These are phyloP conservation scores for Manduca sexta DNA, from an alignment of 1,140 invertebrate genomes.

Conservation along the genomic window DNA sequence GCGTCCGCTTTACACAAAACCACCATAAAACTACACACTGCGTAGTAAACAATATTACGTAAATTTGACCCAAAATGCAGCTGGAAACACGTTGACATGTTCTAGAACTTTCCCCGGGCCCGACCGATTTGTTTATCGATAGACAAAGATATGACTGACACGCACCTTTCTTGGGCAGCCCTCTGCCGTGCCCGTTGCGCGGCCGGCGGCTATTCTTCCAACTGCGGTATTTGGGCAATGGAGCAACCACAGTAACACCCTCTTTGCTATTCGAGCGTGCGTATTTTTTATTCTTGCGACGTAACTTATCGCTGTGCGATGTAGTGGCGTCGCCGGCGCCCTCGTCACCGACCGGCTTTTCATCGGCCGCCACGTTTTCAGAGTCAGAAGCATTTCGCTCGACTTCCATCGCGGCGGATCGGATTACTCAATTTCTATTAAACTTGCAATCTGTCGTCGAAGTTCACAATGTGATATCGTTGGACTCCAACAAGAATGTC, in stretches of 20 bases:
- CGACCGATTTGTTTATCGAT: conserved; percentile 8
- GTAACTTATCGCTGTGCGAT: conserved; percentile 44
- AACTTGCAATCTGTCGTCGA: not conserved
- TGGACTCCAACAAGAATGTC: conserved; percentile 9
- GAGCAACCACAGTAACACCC: conserved; percentile 31
- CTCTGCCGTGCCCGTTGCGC: conserved; percentile 83
- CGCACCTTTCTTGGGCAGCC: conserved; percentile 86
- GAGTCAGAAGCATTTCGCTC: conserved; percentile 54
- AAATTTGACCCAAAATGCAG: conserved; percentile 21
- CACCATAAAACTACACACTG: conserved; percentile 13
- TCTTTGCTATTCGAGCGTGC: conserved; percentile 61
- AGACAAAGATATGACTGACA: conserved; percentile 7
- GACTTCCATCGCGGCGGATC: conserved; percentile 58
- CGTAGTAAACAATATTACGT: conserved; percentile 53
- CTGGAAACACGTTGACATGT: conserved; percentile 26
- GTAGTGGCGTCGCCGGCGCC: conserved; percentile 55
- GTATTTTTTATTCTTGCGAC: conserved; percentile 53
- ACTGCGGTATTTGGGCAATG: conserved; percentile 75
- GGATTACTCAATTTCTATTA: conserved; percentile 1
- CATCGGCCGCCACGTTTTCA: conserved; percentile 66
- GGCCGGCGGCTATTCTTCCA: conserved; percentile 89
- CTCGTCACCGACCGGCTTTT: conserved; percentile 41
- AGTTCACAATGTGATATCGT: not conserved
- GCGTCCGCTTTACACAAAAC: not conserved
- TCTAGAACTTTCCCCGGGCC: conserved; percentile 46